Evolutionary conservation across 2,797 vertebrate genomes (phyloP).

Genomic region (Sibirionetta formosa): DNA sequence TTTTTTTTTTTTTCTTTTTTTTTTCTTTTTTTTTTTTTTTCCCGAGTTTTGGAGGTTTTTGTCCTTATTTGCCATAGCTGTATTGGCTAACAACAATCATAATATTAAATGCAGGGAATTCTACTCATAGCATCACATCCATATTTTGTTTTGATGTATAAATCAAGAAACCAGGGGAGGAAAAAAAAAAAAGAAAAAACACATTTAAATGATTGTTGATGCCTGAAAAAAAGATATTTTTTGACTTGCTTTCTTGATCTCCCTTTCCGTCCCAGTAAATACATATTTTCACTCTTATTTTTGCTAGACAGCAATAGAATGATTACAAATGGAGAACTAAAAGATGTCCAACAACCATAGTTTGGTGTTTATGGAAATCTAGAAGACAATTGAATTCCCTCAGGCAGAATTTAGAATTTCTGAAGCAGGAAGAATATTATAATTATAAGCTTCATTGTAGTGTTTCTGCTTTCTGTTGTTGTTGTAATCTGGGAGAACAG

Average conservation of each 20-base stretch:
- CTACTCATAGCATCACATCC: not conserved
- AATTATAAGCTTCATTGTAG: not conserved
- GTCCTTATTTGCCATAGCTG: not conserved
- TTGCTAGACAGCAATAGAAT: not conserved
- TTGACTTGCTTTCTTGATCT: not conserved
- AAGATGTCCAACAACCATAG: not conserved
- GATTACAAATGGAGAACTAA: not conserved
- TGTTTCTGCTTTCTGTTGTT: not conserved
- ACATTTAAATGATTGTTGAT: not conserved
- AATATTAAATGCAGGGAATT: not conserved
- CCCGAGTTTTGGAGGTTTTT: not conserved
- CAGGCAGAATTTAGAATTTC: not conserved
- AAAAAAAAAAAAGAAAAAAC: not conserved
- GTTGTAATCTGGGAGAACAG: not conserved
- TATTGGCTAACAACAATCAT: not conserved
- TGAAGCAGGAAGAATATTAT: not conserved
- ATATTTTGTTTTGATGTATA: not conserved
- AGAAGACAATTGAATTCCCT: not conserved
- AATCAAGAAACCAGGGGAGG: not conserved
- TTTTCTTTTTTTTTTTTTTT: not conserved
- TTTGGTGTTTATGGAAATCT: not conserved
- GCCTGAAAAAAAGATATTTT: not conserved
- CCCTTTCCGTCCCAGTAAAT: not conserved
- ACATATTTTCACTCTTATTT: not conserved
- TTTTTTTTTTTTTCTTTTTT: not conserved